Evolutionary conservation across 2,888 invertebrate genomes (phyloP), one percentile per base, ranked within the genome.

Genomic region (Anaspis maculata): DNA sequence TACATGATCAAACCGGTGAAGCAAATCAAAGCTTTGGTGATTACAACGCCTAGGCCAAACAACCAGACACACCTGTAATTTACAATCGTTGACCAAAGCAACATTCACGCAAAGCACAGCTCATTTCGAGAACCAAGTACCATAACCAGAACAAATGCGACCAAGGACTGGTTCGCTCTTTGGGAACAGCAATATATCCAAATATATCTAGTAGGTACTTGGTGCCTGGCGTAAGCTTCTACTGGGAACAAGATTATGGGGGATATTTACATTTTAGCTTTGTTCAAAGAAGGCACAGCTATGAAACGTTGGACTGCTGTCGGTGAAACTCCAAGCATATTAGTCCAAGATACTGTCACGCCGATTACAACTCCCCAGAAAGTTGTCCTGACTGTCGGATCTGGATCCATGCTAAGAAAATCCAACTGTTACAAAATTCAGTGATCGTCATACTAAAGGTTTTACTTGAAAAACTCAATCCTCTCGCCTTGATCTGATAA

Each of bases 331-430:
- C 61, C 57, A n/a, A 62, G 46, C 21, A 51, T 44, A 2, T 54
- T 45, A 0, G 61, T 30, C 62, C 64, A 67, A 27, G 68, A 67
- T 7, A 71, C 66, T 3, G 71, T 71, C 6, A 71, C 66, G 3
- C 78, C 79, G 32, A 79, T 39, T 0, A 71, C 66, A 9, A 77
- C 71, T 0, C 72, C 71, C 64, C 77, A 77, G 53, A 79, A 76
- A 0, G 76, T 74, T 3, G 75, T 74, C 45, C 78, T 70, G 27
- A 70, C 69, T 1, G 74, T 73, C 1, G 76, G 61, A 59, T 73
- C 73, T 0, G 73, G 72, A 51, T 75, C 70, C 50, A 78, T 72
- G 44, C 79, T 80, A 53, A 35, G 68, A 66, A 23, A 5, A 21
- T 10, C 12, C 10, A 24, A 9, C 24, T 5, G 9, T 9, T 6